phyloP scores from a whole-genome alignment of 2,888 invertebrate genomes.

The Neoascia interrupta region DNA sequence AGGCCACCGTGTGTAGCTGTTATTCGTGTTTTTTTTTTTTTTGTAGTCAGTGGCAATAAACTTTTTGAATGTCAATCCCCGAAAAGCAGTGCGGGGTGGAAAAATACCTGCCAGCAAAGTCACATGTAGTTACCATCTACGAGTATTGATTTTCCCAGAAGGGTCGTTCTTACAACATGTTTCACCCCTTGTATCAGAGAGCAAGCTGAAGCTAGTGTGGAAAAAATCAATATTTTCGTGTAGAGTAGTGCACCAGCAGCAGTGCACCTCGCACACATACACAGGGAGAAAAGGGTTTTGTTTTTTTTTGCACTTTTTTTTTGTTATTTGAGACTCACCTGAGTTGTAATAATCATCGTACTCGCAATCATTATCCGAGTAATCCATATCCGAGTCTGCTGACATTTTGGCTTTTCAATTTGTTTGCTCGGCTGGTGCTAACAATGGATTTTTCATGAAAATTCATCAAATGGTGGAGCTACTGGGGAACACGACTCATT shows the following conservation, averaged over 20 bases:
- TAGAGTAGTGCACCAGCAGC: slow-evolving; percentile 16
- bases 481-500: slow-evolving; percentile 21
- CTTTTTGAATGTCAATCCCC: slow-evolving; percentile 59
- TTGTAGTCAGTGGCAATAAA: slow-evolving; percentile 49
- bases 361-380: slow-evolving; percentile 90
- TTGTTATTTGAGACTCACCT: slow-evolving; percentile 73
- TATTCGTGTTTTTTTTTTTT: slow-evolving; percentile 4
- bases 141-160: slow-evolving; percentile 57
- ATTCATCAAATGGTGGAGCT: slow-evolving; percentile 44
- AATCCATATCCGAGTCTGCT: slow-evolving; percentile 92
- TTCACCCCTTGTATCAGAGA: not conserved
- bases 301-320: not conserved
- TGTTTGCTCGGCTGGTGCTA: slow-evolving; percentile 1
- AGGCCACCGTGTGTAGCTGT: slow-evolving; percentile 21
- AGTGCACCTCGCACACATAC: slow-evolving; percentile 34
- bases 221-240: slow-evolving; percentile 59
- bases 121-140: slow-evolving; percentile 41
- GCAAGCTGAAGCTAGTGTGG: not conserved
- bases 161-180: not conserved
- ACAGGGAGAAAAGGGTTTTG: slow-evolving; percentile 33
- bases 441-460: slow-evolving; percentile 9
- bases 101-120: slow-evolving; percentile 4
- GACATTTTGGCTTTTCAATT: slow-evolving; percentile 75
- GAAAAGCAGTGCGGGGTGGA: slow-evolving; percentile 25
- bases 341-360: slow-evolving; percentile 92